Conservation (phyloP, 2,888 invertebrate species). For the Phorcus lineatus region DNA sequence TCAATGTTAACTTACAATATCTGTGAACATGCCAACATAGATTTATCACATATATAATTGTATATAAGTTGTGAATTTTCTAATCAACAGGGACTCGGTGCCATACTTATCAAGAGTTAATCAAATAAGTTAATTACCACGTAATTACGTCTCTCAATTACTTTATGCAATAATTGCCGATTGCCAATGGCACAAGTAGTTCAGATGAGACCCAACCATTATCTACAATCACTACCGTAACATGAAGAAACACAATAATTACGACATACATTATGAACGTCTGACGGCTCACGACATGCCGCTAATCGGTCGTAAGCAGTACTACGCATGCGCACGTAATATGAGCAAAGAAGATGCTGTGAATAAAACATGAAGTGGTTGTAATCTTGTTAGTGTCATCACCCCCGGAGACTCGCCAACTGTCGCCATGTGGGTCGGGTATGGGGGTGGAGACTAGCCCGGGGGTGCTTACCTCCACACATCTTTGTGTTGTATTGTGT, state of each 20-base stretch:
- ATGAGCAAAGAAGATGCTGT: not conserved
- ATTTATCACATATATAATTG: too few relatives aligned
- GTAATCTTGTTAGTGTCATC: constrained; percentile 7
- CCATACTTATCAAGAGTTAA: too few relatives aligned
- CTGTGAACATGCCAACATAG: too few relatives aligned
- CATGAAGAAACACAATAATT: not conserved
- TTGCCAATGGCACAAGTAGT: too few relatives aligned
- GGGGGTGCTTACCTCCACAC: not conserved
- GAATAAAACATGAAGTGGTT: constrained; percentile 17
- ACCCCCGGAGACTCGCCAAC: not conserved
- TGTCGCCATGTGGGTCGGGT: not conserved
- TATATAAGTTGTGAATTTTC: too few relatives aligned
- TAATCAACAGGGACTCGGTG: too few relatives aligned
- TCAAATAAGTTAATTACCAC: too few relatives aligned
- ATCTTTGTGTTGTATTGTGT: not conserved
- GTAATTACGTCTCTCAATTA: too few relatives aligned
- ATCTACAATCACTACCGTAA: too few relatives aligned
- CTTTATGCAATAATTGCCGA: too few relatives aligned
- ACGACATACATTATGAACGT: not conserved
- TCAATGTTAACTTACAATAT: too few relatives aligned
- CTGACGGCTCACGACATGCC: not conserved
- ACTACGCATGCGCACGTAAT: not conserved
- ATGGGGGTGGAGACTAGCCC: not conserved
- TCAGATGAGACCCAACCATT: too few relatives aligned
- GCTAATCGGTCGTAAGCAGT: not conserved